Evolutionary conservation across 1,140 invertebrate genomes (phyloP), one percentile per base, ranked within the genome.

Genomic region (Ceratina japonica): DNA sequence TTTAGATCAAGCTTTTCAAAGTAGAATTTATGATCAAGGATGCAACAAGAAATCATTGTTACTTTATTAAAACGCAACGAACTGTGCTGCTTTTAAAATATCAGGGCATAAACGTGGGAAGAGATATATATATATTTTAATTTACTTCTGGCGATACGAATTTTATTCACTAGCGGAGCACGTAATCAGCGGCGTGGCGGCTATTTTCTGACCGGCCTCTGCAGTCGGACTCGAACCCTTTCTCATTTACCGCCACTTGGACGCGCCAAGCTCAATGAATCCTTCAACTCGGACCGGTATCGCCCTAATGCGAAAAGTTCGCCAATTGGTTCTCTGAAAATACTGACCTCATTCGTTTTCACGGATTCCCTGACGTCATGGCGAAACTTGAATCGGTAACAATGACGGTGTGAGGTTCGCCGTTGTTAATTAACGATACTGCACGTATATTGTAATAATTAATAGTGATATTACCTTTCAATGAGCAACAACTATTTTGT

Each of bases 261-360:
- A 66, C 44, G 51, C 44, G 65, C 54, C 59, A 76, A 63, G 72
- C 76, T 70, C 79, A 22, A 78, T 71, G 82, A 69, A 73, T 81
- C 81, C 87, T 79, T 83, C n/a, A 78, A 76, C 82, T 54, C 81
- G 64, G 58, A 54, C 72, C 37, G n/a, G 81, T 77, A 87, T 86
- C 88, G 88, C 88, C 82, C 82, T 88, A 89, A 87, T 87, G 80
- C 83, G 80, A 83, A 89, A 89, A 89, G 87, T 89, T 89, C 65
- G 75, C 64, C 79, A 85, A 89, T 89, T 88, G 85, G 87, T 89
- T 89, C 88, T 89, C 86, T 65, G 81, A 86, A 88, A 84, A 87
- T 37, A 37, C 37, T 37, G 37, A 37, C 37, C 37, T 37, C 86
- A 83, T 13, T 20, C 15, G 3, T 27, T 2, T 12, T 5, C 18